A percentile compares a stretch with the other conserved stretches of the same genome.
These are phyloP conservation scores for Desmodus rotundus DNA, from an alignment of 2,113 vertebrate genomes.

Conservation along the genomic window DNA sequence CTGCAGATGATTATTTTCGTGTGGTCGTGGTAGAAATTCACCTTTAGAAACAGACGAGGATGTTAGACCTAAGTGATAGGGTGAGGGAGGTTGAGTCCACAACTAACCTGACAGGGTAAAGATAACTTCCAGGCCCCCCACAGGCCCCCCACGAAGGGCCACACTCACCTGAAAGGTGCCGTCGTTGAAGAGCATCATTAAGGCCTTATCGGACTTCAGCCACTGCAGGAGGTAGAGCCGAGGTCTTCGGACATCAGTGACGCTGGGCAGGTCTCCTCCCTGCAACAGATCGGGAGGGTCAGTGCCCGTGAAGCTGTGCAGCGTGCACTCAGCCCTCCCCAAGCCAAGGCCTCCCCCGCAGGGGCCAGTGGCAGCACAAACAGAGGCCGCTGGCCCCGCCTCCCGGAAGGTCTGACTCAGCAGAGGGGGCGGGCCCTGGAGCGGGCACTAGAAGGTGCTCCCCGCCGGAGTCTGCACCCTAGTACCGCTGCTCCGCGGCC, in stretches of 20 bases:
- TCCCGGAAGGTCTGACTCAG: background rate
- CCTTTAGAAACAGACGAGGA: conserved; percentile 77
- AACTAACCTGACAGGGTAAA: background rate
- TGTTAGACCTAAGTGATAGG: background rate
- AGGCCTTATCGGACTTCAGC: conserved; percentile 97
- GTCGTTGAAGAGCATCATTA: conserved; percentile 99
- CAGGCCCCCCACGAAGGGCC: background rate
- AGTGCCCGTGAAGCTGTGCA: background rate
- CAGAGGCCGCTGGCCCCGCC: background rate
- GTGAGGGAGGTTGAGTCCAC: background rate
- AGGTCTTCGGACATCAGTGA: conserved; percentile 89
- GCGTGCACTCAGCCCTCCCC: background rate
- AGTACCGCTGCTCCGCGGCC: background rate
- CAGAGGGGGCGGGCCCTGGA: background rate
- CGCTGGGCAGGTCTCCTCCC: conserved; percentile 93
- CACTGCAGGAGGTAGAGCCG: conserved; percentile 96
- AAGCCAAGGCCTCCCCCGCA: background rate
- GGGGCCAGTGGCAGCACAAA: background rate
- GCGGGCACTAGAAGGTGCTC: background rate
- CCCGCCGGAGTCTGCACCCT: too few relatives aligned
- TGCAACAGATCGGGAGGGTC: conserved; percentile 71
- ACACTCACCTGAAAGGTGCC: conserved; percentile 96
- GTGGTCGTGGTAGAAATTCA: conserved; percentile 99
- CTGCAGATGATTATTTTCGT: conserved; percentile 97
- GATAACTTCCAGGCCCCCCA: background rate